Conservation (phyloP, 37 sponge, comb jelly and placozoan genomes). For the Bolinopsis microptera region DNA sequence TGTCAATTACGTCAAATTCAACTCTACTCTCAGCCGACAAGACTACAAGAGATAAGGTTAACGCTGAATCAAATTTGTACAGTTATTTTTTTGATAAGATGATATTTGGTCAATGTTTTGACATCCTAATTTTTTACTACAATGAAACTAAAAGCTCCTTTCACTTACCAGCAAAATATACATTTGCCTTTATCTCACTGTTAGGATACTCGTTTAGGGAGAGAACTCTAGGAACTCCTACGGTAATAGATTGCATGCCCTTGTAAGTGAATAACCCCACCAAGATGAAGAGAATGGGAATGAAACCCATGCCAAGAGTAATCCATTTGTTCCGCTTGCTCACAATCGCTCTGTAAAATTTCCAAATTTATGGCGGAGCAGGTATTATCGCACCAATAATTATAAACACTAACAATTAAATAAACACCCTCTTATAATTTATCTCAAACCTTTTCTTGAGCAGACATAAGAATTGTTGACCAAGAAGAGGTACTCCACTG, state of each 20-base stretch:
- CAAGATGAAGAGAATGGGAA: not conserved
- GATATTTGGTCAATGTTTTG: no score
- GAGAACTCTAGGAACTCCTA: not conserved
- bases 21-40: no score
- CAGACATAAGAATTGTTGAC: not conserved
- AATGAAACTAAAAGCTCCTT: no score
- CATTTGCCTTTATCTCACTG: not conserved
- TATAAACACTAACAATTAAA: not conserved
- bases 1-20: no score
- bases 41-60: no score
- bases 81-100: no score
- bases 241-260: not conserved
- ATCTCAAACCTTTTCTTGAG: constrained; percentile 43
- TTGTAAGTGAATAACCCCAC: not conserved
- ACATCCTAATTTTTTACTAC: no score
- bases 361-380: no score
- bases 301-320: not conserved
- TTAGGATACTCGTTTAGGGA: not conserved
- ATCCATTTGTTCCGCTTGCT: not conserved
- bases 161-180: not conserved
- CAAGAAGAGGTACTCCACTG: not conserved
- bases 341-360: not conserved
- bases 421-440: not conserved
- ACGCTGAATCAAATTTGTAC: no score
- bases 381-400: no score